These are phyloP conservation scores for Arion vulgaris DNA, from an alignment of 1,140 invertebrate species.

Conservation along the genomic window DNA sequence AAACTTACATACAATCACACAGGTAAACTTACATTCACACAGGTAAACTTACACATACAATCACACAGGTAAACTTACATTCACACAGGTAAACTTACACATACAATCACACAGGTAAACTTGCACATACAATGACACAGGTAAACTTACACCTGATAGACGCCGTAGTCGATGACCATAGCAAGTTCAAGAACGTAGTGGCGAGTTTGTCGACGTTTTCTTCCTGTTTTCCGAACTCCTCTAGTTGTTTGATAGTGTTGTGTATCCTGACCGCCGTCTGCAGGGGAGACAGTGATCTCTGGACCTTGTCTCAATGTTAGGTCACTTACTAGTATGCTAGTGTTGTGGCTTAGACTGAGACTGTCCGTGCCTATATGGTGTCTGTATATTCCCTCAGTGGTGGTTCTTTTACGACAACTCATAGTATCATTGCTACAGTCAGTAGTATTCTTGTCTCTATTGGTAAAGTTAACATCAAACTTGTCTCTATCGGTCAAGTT, in stretches of 20 bases:
- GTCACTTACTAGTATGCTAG: too few species aligned
- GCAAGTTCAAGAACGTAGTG: conserved; percentile 8
- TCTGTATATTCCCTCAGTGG: too few species aligned
- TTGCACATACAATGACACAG: not conserved
- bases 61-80: not conserved
- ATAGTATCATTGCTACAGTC: too few species aligned
- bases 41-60: conserved; percentile 2
- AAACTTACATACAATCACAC: not conserved
- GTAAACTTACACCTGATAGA: conserved; percentile 18
- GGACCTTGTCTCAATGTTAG: too few species aligned
- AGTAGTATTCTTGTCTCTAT: too few species aligned
- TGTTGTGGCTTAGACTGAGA: too few species aligned
- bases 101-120: not conserved
- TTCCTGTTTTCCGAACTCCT: not conserved
- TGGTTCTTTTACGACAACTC: too few species aligned
- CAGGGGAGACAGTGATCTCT: too few species aligned
- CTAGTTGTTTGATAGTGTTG: not conserved
- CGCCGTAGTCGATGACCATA: conserved; percentile 22
- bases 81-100: not conserved
- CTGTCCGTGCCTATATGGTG: too few species aligned
- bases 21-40: not conserved
- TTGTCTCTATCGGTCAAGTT: too few species aligned
- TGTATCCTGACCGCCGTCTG: not conserved
- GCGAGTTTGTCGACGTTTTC: not conserved
- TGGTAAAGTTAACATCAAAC: too few species aligned